phyloP scores from a whole-genome alignment of 2,888 invertebrate genomes.

The Julus scandinavius region DNA sequence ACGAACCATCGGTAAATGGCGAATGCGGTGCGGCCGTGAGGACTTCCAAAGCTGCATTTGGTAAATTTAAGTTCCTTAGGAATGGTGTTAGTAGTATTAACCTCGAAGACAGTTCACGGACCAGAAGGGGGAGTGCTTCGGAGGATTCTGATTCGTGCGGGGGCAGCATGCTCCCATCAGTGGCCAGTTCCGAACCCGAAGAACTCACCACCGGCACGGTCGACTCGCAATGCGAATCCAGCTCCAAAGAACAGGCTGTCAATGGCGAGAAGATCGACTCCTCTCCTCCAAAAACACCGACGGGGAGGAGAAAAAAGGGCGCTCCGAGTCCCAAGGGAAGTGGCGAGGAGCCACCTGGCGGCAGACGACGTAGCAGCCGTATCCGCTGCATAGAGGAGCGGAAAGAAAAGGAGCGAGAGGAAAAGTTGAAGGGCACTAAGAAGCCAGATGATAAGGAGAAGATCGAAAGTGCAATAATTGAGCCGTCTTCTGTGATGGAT shows the following conservation, averaged over 20 bases:
- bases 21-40: neutral
- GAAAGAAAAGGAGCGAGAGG: slow-evolving; percentile 58
- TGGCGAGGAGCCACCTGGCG: slow-evolving; percentile 9
- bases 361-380: slow-evolving; percentile 59
- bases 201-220: neutral
- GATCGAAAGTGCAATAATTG: neutral
- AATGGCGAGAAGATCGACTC: slow-evolving; percentile 1
- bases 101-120: neutral
- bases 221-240: neutral
- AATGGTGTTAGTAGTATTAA: slow-evolving; percentile 6
- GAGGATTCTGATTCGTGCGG: slow-evolving; percentile 36
- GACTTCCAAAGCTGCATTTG: slow-evolving; percentile 42
- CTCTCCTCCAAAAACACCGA: neutral
- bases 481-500: neutral
- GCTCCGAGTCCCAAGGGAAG: neutral
- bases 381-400: slow-evolving; percentile 59
- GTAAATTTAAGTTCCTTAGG: slow-evolving; percentile 49
- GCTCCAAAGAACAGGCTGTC: neutral
- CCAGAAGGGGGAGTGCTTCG: neutral
- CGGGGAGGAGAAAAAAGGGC: neutral
- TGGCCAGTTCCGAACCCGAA: slow-evolving; percentile 36
- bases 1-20: neutral
- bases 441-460: slow-evolving; percentile 51
- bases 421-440: neutral
- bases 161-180: neutral